Evolutionary conservation across 2,113 vertebrate species (phyloP).

Genomic region (Coryphaenoides rupestris): DNA sequence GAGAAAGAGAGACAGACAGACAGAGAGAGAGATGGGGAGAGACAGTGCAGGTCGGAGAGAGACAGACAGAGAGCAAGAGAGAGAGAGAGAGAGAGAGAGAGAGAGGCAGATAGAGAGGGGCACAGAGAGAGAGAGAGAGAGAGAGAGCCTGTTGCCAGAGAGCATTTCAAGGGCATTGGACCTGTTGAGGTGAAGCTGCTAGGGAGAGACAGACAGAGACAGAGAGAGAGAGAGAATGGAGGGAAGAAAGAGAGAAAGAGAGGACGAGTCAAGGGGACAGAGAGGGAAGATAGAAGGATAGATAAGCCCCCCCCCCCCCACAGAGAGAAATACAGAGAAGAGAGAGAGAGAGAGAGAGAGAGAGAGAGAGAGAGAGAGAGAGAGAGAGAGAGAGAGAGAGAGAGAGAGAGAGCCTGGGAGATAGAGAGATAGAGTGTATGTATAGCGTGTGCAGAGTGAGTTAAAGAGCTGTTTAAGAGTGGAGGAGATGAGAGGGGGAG

Average conservation of each 20-base stretch:
- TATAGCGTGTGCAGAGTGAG: too few species aligned
- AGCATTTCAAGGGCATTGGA: slow-evolving; percentile 59
- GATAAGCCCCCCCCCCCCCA: too few species aligned
- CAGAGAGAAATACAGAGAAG: too few species aligned
- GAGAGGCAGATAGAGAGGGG: neutral
- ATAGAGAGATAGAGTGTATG: slow-evolving; percentile 10
- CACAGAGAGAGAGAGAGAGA: neutral
- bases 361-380: neutral
- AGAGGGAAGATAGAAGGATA: too few species aligned
- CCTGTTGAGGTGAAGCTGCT: slow-evolving; percentile 52
- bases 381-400: slow-evolving; percentile 3
- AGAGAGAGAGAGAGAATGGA: neutral
- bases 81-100: neutral
- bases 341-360: slow-evolving; percentile 8
- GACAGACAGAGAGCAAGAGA: too few species aligned
- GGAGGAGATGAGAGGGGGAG: neutral
- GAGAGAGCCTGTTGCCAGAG: slow-evolving; percentile 22
- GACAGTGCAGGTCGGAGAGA: too few species aligned
- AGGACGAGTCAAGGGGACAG: slow-evolving; percentile 9
- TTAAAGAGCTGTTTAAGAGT: too few species aligned
- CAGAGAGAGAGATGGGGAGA: neutral
- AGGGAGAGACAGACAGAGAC: slow-evolving; percentile 20
- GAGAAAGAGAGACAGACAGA: neutral
- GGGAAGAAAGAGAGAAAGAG: slow-evolving; percentile 10
- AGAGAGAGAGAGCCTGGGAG: too few species aligned